Conservation (phyloP, 2,888 invertebrate genomes). For the Caenorhabditis sp. region DNA sequence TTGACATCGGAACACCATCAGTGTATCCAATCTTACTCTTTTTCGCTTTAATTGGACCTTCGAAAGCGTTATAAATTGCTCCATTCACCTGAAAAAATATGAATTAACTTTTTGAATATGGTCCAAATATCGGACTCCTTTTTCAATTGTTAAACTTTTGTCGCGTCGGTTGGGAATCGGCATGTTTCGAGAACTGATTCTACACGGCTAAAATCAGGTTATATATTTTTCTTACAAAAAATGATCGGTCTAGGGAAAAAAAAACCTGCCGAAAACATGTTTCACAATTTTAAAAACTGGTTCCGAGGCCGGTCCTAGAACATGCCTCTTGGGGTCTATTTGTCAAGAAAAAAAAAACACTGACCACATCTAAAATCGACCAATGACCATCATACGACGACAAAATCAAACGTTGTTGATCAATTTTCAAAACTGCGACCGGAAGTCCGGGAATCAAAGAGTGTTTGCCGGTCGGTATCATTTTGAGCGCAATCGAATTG, state of each 20-base stretch:
- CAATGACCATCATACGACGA: slow-evolving; percentile 37
- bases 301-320: no score
- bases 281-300: no score
- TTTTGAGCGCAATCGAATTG: slow-evolving; percentile 21
- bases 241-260: no score
- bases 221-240: no score
- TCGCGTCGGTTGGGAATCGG: no score
- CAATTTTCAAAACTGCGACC: background rate
- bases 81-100: slow-evolving; percentile 10
- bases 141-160: no score
- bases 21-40: slow-evolving; percentile 1
- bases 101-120: no score
- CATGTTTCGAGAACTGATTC: no score
- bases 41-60: slow-evolving; percentile 21
- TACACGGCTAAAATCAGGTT: no score
- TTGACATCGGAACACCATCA: background rate
- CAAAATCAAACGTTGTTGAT: slow-evolving; percentile 16
- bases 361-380: slow-evolving; percentile 40
- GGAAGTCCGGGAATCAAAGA: slow-evolving; percentile 21
- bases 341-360: slow-evolving; percentile 2
- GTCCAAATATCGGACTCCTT: no score
- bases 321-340: no score
- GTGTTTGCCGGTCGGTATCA: slow-evolving; percentile 21
- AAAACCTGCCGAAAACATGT: no score
- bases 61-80: slow-evolving; percentile 10